phyloP scores from a whole-genome alignment of 1,140 invertebrate species.

The Plectrocnemia conspersa region DNA sequence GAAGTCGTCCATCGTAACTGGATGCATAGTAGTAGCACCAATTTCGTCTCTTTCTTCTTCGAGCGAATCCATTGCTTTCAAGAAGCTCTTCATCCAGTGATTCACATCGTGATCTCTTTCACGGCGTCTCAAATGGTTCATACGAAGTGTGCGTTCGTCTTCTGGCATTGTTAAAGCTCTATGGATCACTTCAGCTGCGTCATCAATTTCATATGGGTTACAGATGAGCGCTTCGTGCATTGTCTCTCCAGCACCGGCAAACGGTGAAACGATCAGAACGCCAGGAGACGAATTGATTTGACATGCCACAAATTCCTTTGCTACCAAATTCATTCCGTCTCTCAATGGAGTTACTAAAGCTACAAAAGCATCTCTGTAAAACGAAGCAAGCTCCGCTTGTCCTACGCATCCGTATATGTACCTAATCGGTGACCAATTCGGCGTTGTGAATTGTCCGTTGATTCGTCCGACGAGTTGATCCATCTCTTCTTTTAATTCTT shows the following conservation, averaged over 20 bases:
- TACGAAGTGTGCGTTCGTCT: conserved; percentile 79
- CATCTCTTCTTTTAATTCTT: conserved; percentile 86
- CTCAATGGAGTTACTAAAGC: conserved; percentile 80
- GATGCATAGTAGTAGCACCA: conserved; percentile 75
- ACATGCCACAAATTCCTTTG: conserved; percentile 90
- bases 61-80: conserved; percentile 78
- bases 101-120: conserved; percentile 82
- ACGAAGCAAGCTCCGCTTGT: conserved; percentile 78
- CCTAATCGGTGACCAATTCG: conserved; percentile 87
- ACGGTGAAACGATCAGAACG: conserved; percentile 83
- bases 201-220: conserved; percentile 86
- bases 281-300: conserved; percentile 83
- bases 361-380: conserved; percentile 80
- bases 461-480: conserved; percentile 84
- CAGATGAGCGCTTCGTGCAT: conserved; percentile 87
- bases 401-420: conserved; percentile 87
- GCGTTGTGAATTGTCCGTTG: conserved; percentile 80
- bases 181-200: conserved; percentile 80
- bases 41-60: conserved; percentile 74
- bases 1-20: conserved; percentile 81
- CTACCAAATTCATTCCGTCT: conserved; percentile 91
- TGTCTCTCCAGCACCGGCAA: conserved; percentile 85
- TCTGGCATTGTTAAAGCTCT: conserved; percentile 85
- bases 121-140: conserved; percentile 76
- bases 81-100: conserved; percentile 83